phyloP scores from a whole-genome alignment of 1,140 invertebrate species.

The Listronotus oregonensis region DNA sequence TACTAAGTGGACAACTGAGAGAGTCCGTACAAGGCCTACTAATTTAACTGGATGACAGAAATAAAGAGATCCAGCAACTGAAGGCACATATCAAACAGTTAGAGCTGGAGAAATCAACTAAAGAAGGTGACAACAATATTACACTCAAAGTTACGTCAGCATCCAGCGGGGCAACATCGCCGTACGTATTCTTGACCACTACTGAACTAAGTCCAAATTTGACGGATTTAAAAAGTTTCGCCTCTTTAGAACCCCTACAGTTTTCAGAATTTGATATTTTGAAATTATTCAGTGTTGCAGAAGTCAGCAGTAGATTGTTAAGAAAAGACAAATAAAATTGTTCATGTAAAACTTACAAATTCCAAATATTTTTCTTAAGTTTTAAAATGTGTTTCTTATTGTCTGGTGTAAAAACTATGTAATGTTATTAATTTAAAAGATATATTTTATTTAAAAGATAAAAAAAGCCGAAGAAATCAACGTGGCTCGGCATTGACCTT shows the following conservation, averaged over 20 bases:
- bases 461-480: too few species aligned
- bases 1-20: constrained; percentile 42
- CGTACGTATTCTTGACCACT: constrained; percentile 55
- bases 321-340: not conserved
- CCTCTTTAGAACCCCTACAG: constrained; percentile 60
- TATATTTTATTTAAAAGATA: too few species aligned
- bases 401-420: too few species aligned
- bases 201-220: constrained; percentile 56
- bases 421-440: too few species aligned
- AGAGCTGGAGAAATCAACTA: constrained; percentile 39
- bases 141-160: constrained; percentile 51
- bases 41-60: constrained; percentile 42
- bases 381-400: too few species aligned
- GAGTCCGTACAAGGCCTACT: constrained; percentile 43
- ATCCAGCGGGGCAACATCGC: constrained; percentile 54
- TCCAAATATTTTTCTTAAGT: too few species aligned
- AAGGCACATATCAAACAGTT: constrained; percentile 39
- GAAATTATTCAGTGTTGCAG: constrained; percentile 14
- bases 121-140: constrained; percentile 8
- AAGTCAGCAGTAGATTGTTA: constrained; percentile 15
- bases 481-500: too few species aligned
- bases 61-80: constrained; percentile 40
- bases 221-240: constrained; percentile 52
- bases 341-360: too few species aligned
- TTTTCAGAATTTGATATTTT: constrained; percentile 62